Conservation (phyloP, 2,797 vertebrate species). For the Poliocrania exsul region DNA sequence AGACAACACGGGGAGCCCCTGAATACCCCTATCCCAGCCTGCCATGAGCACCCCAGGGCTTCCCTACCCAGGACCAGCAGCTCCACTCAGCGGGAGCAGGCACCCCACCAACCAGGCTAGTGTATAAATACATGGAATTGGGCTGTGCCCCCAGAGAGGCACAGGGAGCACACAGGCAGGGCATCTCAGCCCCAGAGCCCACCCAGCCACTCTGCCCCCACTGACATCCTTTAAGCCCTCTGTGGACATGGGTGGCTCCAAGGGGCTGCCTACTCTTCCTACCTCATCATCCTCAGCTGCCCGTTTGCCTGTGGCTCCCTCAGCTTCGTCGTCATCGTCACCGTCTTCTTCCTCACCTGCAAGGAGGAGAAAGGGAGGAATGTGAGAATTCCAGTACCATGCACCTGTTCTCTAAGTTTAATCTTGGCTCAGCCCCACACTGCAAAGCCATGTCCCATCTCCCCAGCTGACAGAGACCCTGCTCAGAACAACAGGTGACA, state of each 20-base stretch:
- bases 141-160: background rate
- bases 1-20: accelerated
- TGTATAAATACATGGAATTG: background rate
- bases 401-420: background rate
- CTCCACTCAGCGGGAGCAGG: accelerated
- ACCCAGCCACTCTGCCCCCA: accelerated
- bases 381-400: background rate
- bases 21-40: no score
- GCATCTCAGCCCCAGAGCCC: background rate
- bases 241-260: accelerated
- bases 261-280: background rate
- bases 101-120: background rate
- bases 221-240: background rate
- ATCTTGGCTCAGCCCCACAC: background rate
- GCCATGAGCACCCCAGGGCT: background rate
- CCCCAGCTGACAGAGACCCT: background rate
- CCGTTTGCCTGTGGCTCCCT: constrained; percentile 85
- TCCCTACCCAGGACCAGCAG: background rate
- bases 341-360: constrained; percentile 89
- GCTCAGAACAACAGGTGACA: background rate
- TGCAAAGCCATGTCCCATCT: accelerated
- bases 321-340: constrained; percentile 88
- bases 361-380: accelerated
- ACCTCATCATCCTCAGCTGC: constrained; percentile 90
- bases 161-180: accelerated